phyloP scores from a whole-genome alignment of 2,888 invertebrate species.

The Pristionchus entomophagus region DNA sequence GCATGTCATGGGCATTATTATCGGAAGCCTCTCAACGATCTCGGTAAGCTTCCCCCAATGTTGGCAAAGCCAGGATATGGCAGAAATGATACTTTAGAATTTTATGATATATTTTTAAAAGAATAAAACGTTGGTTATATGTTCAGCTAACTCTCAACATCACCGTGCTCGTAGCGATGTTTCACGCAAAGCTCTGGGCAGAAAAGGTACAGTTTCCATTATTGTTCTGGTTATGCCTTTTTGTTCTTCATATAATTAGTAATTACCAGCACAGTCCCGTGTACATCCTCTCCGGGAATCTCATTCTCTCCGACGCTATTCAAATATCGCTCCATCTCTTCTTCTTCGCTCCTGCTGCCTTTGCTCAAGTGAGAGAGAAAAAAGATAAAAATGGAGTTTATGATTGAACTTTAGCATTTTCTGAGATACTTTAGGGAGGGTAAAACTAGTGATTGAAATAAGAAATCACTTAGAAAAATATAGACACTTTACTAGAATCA shows the following conservation, averaged over 20 bases:
- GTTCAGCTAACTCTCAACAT: background rate
- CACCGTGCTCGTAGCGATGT: background rate
- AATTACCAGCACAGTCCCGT: background rate
- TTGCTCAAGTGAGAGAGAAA: background rate
- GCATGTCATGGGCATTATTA: background rate
- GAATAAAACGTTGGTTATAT: background rate
- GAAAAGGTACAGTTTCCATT: background rate
- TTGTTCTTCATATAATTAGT: background rate
- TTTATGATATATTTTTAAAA: background rate
- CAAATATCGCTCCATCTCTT: conserved; percentile 28
- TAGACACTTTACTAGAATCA: too few relatives aligned
- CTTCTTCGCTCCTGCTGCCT: conserved; percentile 1
- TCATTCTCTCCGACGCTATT: conserved; percentile 1
- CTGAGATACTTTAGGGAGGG: too few relatives aligned
- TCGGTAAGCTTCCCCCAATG: background rate
- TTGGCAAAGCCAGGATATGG: too few relatives aligned
- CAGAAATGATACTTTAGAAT: too few relatives aligned
- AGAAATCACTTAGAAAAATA: too few relatives aligned
- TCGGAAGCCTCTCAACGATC: background rate
- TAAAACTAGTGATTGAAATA: too few relatives aligned
- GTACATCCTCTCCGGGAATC: conserved; percentile 33
- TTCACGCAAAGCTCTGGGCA: background rate
- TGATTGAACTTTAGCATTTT: background rate
- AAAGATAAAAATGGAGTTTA: background rate
- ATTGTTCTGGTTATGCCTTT: too few relatives aligned